These are phyloP conservation scores for Turnix velox DNA, from an alignment of 2,113 vertebrate species.

Conservation along the genomic window DNA sequence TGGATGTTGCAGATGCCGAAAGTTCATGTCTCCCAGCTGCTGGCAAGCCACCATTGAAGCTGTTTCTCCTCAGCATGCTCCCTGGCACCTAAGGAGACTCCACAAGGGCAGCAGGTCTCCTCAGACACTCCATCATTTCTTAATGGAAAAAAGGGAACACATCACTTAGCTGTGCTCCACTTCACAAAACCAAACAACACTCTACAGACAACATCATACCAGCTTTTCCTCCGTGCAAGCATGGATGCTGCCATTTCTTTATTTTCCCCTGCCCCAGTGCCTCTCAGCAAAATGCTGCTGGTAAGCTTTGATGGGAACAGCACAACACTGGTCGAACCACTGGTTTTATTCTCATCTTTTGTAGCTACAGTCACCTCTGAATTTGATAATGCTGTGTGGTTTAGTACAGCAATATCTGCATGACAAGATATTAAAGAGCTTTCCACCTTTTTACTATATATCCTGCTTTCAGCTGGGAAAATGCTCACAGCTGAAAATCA, in stretches of 20 bases:
- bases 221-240: not conserved
- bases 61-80: not conserved
- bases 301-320: not conserved
- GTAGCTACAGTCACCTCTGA: not conserved
- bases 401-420: constrained; percentile 9
- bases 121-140: not conserved
- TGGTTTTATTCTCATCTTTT: not conserved
- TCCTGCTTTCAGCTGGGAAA: constrained; percentile 9
- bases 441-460: not conserved
- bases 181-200: not conserved
- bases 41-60: not conserved
- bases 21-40: not conserved
- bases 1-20: not conserved
- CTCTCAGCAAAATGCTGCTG: not conserved
- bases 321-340: not conserved
- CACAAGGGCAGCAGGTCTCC: not conserved
- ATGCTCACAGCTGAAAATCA: constrained; percentile 10
- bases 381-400: not conserved
- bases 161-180: not conserved
- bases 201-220: not conserved
- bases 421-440: constrained; percentile 11
- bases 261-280: not conserved
- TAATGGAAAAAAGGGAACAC: not conserved
- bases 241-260: not conserved
- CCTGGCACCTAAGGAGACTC: not conserved